phyloP scores from a whole-genome alignment of 2,113 vertebrate genomes.

The Daphoenositta chrysoptera region DNA sequence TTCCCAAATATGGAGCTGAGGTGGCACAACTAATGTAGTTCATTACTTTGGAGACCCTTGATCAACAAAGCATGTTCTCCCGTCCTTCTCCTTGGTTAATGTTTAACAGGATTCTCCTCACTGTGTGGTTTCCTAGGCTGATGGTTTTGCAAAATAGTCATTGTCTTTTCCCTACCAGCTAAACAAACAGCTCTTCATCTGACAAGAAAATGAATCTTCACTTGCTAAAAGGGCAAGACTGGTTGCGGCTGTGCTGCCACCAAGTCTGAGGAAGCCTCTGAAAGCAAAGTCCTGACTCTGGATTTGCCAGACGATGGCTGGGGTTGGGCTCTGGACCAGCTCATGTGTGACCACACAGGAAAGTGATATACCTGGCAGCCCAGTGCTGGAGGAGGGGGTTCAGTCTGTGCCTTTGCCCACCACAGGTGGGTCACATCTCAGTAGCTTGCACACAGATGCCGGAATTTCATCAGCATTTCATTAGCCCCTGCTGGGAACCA shows the following conservation, averaged over 20 bases:
- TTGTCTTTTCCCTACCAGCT: not conserved
- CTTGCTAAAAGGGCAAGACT: not conserved
- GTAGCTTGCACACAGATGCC: not conserved
- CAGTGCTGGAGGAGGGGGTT: not conserved
- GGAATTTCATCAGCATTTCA: not conserved
- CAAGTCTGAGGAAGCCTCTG: not conserved
- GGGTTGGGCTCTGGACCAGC: not conserved
- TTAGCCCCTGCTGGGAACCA: not conserved
- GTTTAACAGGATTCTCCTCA: not conserved
- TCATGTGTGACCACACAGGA: not conserved
- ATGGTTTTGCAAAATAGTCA: not conserved
- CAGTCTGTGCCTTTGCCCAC: not conserved
- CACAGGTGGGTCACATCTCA: accelerated
- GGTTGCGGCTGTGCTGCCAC: not conserved
- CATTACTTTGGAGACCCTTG: not conserved
- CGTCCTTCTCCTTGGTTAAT: accelerated
- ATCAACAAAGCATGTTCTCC: not conserved
- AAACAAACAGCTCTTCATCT: not conserved
- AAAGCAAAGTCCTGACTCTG: not conserved
- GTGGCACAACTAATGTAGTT: not conserved
- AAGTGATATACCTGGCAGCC: not conserved
- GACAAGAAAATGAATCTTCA: not conserved
- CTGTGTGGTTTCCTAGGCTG: not conserved
- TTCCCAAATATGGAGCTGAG: not conserved
- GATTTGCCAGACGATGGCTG: accelerated